Evolutionary conservation across 2,797 vertebrate genomes (phyloP).

Genomic region (Pachyuromys duprasi): DNA sequence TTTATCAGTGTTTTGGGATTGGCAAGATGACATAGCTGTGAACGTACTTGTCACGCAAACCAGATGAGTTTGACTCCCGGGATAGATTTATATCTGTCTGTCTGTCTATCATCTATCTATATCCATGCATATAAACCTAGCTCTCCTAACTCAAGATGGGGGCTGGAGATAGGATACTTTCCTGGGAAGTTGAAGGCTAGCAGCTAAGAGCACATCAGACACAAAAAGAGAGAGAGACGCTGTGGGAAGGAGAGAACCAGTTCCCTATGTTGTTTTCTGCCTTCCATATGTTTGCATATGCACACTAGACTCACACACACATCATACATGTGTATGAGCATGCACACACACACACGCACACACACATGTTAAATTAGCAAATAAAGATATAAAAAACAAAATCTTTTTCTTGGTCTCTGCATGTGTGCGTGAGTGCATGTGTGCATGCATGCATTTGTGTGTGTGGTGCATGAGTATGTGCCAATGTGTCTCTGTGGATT

Average conservation of each 20-base stretch:
- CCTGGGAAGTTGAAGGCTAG: no score
- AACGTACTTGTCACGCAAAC: not conserved
- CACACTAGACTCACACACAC: not conserved
- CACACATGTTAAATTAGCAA: not conserved
- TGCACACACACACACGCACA: not conserved
- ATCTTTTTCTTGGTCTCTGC: not conserved
- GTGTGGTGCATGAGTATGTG: not conserved
- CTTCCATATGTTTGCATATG: not conserved
- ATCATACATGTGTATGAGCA: not conserved
- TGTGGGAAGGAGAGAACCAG: not conserved
- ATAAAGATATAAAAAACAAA: not conserved
- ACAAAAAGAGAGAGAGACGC: not conserved
- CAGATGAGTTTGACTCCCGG: not conserved
- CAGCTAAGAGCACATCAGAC: no score
- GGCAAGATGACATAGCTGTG: not conserved
- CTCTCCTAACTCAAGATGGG: not conserved
- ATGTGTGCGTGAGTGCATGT: not conserved
- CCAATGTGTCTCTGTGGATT: not conserved
- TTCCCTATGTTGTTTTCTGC: not conserved
- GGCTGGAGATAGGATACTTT: not conserved
- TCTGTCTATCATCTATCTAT: no score
- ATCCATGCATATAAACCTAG: no score
- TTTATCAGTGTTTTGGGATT: not conserved
- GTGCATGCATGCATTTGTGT: not conserved
- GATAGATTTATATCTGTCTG: not conserved